These are phyloP conservation scores for Dermatophagoides farinae DNA, from an alignment of 1,140 invertebrate genomes.

Conservation along the genomic window DNA sequence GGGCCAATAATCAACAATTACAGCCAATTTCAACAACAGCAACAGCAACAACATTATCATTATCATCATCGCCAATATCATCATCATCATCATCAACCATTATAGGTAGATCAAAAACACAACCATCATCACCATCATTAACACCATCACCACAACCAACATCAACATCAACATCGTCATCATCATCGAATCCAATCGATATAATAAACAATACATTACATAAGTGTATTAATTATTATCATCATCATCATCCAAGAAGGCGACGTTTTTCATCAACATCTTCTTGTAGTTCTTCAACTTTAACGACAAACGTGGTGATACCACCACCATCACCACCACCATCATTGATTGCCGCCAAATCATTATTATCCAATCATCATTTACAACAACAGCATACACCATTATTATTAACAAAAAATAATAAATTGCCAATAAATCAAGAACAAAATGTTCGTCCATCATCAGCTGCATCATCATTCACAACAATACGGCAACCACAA, in stretches of 20 bases:
- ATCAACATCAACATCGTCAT: background rate
- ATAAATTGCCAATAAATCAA: too few relatives aligned
- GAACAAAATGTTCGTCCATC: background rate
- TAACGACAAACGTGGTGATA: too few relatives aligned
- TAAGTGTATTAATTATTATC: conserved; percentile 3
- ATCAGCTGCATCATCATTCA: background rate
- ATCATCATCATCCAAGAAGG: background rate
- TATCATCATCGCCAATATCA: too few relatives aligned
- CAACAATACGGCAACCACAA: too few relatives aligned
- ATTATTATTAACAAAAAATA: too few relatives aligned
- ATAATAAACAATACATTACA: background rate
- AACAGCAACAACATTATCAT: too few relatives aligned
- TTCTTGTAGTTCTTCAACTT: too few relatives aligned
- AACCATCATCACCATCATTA: background rate
- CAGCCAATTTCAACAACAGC: too few relatives aligned
- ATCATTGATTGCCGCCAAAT: background rate
- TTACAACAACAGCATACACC: background rate
- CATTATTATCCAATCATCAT: background rate
- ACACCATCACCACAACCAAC: background rate
- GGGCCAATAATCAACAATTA: too few relatives aligned
- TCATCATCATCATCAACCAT: background rate
- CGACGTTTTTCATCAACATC: background rate
- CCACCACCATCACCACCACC: background rate
- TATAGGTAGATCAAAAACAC: background rate
- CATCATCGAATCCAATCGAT: background rate